Base-by-base conservation (phyloP, 2,888 invertebrate species). In the Molorchus minor region DNA sequence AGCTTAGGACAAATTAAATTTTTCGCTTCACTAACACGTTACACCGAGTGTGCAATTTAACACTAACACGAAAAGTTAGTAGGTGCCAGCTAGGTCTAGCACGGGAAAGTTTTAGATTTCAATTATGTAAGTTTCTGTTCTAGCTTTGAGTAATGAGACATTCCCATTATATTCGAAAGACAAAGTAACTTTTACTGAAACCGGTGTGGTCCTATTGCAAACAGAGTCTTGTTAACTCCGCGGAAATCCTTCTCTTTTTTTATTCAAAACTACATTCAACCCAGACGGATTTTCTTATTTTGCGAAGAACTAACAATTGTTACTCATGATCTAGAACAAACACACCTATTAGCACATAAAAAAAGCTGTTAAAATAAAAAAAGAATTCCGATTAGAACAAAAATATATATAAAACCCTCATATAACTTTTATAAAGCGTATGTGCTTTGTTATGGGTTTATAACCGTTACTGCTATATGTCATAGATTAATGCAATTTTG, bases 111-210 rank as follows among this genome's bases (percentile, higher is more conserved):
- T 69, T 57, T 59, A 62, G 67, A 70, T 71, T 72, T 69, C 68
- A 70, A 69, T 70, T 71, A 68, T 68, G 68, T 68, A 66, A 72
- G 70, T 71, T 70, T 66, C 65, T 65, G 60, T 61, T 64, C 64
- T 63, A 62, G 65, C 69, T 67, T 69, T 67, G 68, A 64, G 61
- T 67, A 71, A 72, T 69, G 68, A 68, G 64, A 61, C 64, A 61
- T 63, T 61, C 56, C 63, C 49, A 67, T 66, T 65, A 66, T 68
- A 56, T 60, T 56, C 57, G 49, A 62, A 67, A 69, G 66, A 68
- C 66, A 63, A 67, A 69, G 69, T 64, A 66, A 66, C 67, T 67
- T 62, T 56, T 55, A 67, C 54, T 68, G 49, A 53, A 67, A 66
- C 59, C 56, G 51, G 56, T 61, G 60, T 63, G 57, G 60, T 60